Evolutionary conservation across 2,113 vertebrate species (phyloP), one percentile per base, ranked within the genome.

Genomic region (Chionomys nivalis): DNA sequence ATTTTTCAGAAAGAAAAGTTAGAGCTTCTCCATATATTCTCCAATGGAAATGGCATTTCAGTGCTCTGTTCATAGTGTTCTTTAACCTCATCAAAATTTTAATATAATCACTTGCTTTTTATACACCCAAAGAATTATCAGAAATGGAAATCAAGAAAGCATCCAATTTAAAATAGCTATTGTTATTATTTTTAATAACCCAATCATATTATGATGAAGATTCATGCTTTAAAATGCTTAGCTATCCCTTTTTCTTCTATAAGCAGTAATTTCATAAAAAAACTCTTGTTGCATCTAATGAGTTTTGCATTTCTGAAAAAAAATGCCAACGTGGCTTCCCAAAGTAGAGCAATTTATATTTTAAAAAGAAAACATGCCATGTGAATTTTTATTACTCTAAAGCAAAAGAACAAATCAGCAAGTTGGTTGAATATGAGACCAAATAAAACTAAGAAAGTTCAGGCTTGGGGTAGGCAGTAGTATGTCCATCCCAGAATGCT

Each of bases 161-260:
- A 85, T 65, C 39, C 82, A 85, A 85, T 85, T 85, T 65, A 66
- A 85, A 65, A 19, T 44, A 85, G 42, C 61, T 85, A 65, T 66
- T 42, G 24, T 65, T 85, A 66, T 85, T 65, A 85, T 66, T 85
- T 85, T 85, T 85, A 85, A 85, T 85, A 85, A 66, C 39, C n/a
- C 26, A 85, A 66, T 85, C 39, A 66, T 65, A 65, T 31, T 85
- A 65, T 65, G 82, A 85, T 85, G 26, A 65, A 85, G 82, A 16
- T 65, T 66, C 28, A 19, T 66, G 82, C 16, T 66, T 65, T 85
- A 66, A 85, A 85, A 66, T 85, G 82, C 58, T 85, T 85, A 85
- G 82, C 61, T 65, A 33, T 65, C 28, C 16, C 61, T 66, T 85
- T 85, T 85, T 44, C 36, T 85, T 85, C n/a, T 44, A 65, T 66